phyloP scores from a whole-genome alignment of 2,797 vertebrate species.

The Euphonia xanthogaster region DNA sequence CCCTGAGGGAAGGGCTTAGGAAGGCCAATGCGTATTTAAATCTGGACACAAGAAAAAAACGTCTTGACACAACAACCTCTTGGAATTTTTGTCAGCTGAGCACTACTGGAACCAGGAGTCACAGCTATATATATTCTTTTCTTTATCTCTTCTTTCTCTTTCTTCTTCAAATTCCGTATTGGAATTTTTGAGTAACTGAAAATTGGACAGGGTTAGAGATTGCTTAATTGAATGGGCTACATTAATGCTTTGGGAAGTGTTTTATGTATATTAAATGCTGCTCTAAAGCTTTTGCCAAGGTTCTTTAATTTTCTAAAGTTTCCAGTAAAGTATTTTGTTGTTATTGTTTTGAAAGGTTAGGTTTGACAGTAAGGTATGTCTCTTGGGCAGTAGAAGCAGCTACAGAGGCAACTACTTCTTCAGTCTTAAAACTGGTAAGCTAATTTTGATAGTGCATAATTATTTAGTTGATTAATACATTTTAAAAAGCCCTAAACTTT shows the following conservation, averaged over 20 bases:
- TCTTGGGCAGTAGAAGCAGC: background rate
- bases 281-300: background rate
- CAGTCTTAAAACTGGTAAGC: background rate
- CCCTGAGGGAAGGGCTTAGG: background rate
- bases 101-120: background rate
- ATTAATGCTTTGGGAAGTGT: background rate
- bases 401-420: background rate
- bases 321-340: background rate
- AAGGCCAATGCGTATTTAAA: background rate
- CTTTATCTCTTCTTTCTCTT: background rate
- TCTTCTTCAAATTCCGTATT: background rate
- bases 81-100: background rate
- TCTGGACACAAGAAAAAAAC: background rate
- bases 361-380: background rate
- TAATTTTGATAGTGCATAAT: background rate
- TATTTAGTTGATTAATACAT: background rate
- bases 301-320: background rate
- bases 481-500: background rate
- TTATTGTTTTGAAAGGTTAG: background rate
- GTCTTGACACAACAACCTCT: accelerated
- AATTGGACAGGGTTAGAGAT: background rate
- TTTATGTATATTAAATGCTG: background rate
- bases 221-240: background rate
- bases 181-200: background rate
- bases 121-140: background rate